A percentile compares a stretch with the other conserved stretches of the same genome.
phyloP scores from a whole-genome alignment of 2,888 invertebrate genomes.

The Aradus depressus region DNA sequence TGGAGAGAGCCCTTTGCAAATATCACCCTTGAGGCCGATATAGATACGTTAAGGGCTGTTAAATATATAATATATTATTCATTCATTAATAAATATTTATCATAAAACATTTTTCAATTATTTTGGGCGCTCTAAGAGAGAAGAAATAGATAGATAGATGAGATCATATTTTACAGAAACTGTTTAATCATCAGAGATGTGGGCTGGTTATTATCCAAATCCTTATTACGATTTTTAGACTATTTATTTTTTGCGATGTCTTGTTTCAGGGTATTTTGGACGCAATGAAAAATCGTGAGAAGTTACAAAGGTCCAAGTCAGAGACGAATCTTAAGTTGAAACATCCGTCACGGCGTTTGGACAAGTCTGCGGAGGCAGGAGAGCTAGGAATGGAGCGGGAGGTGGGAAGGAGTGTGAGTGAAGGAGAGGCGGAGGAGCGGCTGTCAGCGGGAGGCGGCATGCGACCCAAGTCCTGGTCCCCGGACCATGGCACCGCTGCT shows the following conservation, averaged over 20 bases:
- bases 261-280: constrained; percentile 72
- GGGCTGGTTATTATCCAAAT: no score
- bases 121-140: no score
- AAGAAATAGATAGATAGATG: no score
- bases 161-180: no score
- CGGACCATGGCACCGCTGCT: constrained; percentile 51
- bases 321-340: constrained; percentile 70
- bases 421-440: constrained; percentile 37
- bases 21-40: no score
- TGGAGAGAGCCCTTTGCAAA: no score
- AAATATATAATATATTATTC: no score
- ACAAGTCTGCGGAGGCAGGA: constrained; percentile 2
- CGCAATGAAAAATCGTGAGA: constrained; percentile 92
- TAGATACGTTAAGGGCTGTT: no score
- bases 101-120: no score
- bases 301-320: constrained; percentile 83
- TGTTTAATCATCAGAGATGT: no score
- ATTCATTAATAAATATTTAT: no score
- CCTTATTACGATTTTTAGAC: neutral
- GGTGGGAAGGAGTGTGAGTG: constrained; percentile 32
- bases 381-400: constrained; percentile 26
- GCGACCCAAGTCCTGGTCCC: constrained; percentile 64
- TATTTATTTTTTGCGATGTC: constrained; percentile 5
- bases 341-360: constrained; percentile 10
- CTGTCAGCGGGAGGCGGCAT: constrained; percentile 44